A percentile compares a stretch with the other conserved stretches of the same genome.
Conservation (phyloP, 2,888 invertebrate species). For the Byasa hedistus region DNA sequence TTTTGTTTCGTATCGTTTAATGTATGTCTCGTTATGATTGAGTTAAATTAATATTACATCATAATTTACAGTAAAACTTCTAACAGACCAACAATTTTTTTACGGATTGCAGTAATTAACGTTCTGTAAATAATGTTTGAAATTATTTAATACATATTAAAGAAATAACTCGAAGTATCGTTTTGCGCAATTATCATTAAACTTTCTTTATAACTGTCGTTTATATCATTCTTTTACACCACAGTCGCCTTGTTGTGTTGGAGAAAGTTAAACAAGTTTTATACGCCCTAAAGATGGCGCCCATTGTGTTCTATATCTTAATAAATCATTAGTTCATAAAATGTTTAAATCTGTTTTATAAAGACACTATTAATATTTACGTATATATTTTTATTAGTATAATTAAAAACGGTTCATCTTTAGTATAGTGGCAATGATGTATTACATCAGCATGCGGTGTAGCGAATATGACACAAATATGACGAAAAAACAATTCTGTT, state of each 20-base stretch:
- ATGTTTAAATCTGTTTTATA: neutral
- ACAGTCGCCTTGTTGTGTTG: slow-evolving; percentile 12
- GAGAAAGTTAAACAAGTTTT: slow-evolving; percentile 27
- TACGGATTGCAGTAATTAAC: neutral
- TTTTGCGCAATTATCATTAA: slow-evolving; percentile 14
- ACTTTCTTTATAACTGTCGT: slow-evolving; percentile 23
- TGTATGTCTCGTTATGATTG: neutral
- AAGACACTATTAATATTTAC: too few species aligned
- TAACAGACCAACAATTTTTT: neutral
- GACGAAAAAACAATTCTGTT: too few species aligned
- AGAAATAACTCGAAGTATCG: slow-evolving; percentile 2
- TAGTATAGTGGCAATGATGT: too few species aligned
- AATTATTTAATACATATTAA: neutral
- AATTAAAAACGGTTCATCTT: too few species aligned
- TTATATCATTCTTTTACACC: slow-evolving; percentile 17
- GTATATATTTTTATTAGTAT: too few species aligned
- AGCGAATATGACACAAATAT: too few species aligned
- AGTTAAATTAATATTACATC: neutral
- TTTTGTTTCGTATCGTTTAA: neutral
- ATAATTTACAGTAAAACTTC: neutral
- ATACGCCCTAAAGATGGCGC: slow-evolving; percentile 22
- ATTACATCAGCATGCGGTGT: too few species aligned
- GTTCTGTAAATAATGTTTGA: neutral
- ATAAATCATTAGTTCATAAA: neutral
- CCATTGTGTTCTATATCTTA: slow-evolving; percentile 9